These are phyloP conservation scores for Sitodiplosis mosellana DNA, from an alignment of 1,140 invertebrate species.

Conservation along the genomic window DNA sequence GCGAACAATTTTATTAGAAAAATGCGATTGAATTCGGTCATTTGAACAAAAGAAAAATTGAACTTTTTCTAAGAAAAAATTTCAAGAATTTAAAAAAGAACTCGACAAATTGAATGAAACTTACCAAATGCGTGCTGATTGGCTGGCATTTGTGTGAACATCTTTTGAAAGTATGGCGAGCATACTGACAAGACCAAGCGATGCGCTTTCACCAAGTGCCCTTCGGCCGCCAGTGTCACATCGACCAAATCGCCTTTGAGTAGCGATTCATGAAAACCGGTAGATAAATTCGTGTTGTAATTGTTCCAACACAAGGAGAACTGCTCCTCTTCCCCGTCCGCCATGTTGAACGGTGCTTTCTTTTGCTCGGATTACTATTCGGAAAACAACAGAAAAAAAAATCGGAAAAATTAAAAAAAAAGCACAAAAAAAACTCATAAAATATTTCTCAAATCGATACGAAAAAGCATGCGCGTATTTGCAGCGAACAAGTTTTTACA, in stretches of 20 bases:
- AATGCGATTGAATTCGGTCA: not conserved
- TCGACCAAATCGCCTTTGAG: constrained; percentile 61
- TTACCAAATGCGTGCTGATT: constrained; percentile 38
- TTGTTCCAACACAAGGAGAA: constrained; percentile 62
- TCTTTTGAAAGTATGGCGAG: constrained; percentile 67
- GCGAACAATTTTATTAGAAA: not conserved
- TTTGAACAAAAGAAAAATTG: not conserved
- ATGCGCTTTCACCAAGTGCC: constrained; percentile 58
- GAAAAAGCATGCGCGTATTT: no score
- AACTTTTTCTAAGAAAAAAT: not conserved
- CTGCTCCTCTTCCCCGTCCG: constrained; percentile 48
- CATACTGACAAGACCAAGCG: constrained; percentile 68
- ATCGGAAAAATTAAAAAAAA: not conserved
- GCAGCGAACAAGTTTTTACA: no score
- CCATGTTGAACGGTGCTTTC: constrained; percentile 31
- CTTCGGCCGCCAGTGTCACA: constrained; percentile 64
- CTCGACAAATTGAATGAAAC: constrained; percentile 4
- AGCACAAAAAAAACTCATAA: no score
- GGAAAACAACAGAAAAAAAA: not conserved
- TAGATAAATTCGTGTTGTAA: constrained; percentile 52
- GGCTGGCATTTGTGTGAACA: constrained; percentile 47
- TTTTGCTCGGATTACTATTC: not conserved
- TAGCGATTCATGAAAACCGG: constrained; percentile 50
- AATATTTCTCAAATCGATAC: no score
- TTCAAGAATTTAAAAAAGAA: not conserved